Evolutionary conservation across 2,113 vertebrate genomes (phyloP).

Genomic region (Uropsilus gracilis): DNA sequence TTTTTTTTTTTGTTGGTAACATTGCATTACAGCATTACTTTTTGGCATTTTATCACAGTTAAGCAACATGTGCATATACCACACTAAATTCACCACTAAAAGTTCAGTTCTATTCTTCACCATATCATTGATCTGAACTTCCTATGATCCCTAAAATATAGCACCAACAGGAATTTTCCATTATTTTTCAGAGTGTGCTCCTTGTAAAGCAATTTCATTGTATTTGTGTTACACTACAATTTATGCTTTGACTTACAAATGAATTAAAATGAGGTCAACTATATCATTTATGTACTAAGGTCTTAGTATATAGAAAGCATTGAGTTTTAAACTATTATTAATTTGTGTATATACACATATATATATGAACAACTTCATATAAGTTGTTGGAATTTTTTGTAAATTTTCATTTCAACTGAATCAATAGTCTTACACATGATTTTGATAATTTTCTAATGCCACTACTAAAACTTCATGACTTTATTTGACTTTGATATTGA

Average conservation of each 20-base stretch:
- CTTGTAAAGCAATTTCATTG: background rate
- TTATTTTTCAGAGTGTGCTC: background rate
- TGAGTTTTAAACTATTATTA: background rate
- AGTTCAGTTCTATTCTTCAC: too few relatives aligned
- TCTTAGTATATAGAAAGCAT: background rate
- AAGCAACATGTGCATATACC: too few relatives aligned
- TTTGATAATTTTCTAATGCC: background rate
- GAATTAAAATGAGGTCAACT: background rate
- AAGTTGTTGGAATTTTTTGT: too few relatives aligned
- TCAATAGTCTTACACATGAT: background rate
- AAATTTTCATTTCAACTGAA: background rate
- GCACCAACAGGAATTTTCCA: background rate
- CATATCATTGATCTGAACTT: background rate
- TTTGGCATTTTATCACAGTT: background rate
- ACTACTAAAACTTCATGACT: background rate
- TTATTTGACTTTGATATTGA: background rate
- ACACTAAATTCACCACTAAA: too few relatives aligned
- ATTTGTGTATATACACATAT: background rate
- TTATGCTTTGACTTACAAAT: background rate
- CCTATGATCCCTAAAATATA: background rate
- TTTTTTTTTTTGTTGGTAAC: background rate
- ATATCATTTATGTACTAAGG: background rate
- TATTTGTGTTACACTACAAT: too few relatives aligned
- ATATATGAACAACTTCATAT: background rate
- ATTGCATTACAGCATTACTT: background rate